phyloP scores from a whole-genome alignment of 2,888 invertebrate genomes.

The Cancer borealis region DNA sequence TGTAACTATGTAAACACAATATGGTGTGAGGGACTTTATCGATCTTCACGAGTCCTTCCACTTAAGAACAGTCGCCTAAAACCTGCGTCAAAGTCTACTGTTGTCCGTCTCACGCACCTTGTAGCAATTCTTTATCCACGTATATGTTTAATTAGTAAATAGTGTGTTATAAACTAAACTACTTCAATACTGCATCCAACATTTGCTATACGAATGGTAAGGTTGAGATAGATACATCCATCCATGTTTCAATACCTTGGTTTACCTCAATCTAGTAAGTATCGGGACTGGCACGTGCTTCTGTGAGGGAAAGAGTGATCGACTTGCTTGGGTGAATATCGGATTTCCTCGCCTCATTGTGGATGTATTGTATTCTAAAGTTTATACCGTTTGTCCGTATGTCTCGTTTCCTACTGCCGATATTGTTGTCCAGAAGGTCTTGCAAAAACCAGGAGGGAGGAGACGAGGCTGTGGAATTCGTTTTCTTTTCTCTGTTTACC shows the following conservation, averaged over 20 bases:
- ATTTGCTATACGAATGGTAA: background rate
- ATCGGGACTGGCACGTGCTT: background rate
- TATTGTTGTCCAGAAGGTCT: background rate
- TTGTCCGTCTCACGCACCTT: too few species aligned
- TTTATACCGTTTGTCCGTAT: background rate
- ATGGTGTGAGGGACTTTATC: too few species aligned
- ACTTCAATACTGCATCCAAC: too few species aligned
- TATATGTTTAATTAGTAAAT: too few species aligned
- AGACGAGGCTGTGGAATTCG: background rate
- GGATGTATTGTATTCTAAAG: background rate
- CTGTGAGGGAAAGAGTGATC: background rate
- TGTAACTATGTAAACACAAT: too few species aligned
- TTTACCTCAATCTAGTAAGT: background rate
- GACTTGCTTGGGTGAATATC: constrained; percentile 21
- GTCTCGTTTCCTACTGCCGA: background rate
- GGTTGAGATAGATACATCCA: background rate
- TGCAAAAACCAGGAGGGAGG: background rate
- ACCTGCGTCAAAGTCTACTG: too few species aligned
- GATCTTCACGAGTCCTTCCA: too few species aligned
- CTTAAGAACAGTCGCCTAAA: too few species aligned
- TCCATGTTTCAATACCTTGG: background rate
- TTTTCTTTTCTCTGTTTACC: background rate
- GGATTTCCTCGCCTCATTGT: background rate
- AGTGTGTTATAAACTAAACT: too few species aligned
- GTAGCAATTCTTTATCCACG: too few species aligned